phyloP scores from a whole-genome alignment of 2,888 invertebrate genomes.

The Vannuccia rotundouncinata region DNA sequence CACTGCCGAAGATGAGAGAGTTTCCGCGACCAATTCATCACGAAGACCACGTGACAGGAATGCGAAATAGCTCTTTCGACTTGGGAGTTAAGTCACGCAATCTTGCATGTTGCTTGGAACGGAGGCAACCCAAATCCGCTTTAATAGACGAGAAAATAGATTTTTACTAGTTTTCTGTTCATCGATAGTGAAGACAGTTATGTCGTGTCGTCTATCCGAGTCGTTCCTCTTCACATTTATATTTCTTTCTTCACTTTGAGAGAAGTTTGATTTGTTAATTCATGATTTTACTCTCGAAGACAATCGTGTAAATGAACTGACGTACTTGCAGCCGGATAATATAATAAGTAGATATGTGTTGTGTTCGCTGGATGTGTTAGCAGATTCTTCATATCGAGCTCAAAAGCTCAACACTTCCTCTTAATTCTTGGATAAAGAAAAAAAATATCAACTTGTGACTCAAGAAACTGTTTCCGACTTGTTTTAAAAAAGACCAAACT shows the following conservation, averaged over 20 bases:
- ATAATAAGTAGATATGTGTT: no score
- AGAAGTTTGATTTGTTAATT: background rate
- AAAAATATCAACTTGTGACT: no score
- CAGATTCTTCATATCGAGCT: no score
- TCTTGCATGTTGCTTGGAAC: background rate
- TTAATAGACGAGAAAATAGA: background rate
- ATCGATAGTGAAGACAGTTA: background rate
- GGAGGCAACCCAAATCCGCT: background rate
- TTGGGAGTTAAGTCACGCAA: background rate
- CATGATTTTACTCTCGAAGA: background rate
- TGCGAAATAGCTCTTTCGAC: slow-evolving; percentile 22
- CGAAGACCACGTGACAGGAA: slow-evolving; percentile 33
- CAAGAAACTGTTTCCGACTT: no score
- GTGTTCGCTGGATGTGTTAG: no score
- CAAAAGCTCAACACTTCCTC: no score
- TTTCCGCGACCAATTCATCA: slow-evolving; percentile 30
- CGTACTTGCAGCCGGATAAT: no score
- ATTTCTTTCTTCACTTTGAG: background rate
- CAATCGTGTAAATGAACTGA: background rate
- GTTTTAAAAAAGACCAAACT: no score
- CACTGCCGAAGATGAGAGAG: slow-evolving; percentile 28
- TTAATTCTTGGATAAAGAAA: no score
- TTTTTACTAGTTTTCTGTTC: background rate
- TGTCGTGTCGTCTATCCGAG: background rate
- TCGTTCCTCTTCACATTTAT: background rate